Percentiles rank a stretch among this genome's conserved stretches.
phyloP scores from a whole-genome alignment of 1,140 invertebrate species.

The Tetramorium alpestre region DNA sequence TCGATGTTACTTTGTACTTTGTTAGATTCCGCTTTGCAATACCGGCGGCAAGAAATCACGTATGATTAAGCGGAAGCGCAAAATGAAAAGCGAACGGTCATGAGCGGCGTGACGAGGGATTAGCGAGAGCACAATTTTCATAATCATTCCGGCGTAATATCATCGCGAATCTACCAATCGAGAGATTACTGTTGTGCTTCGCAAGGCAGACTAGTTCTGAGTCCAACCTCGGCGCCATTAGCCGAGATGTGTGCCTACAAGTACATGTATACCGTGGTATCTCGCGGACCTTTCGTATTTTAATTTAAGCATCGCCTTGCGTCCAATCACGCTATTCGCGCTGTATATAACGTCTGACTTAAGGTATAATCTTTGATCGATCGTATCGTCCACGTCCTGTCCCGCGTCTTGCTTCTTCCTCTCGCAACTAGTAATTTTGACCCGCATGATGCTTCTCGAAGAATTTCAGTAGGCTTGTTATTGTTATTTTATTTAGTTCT shows the following conservation, averaged over 20 bases:
- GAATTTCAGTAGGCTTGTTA: slow-evolving; percentile 39
- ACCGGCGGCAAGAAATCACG: slow-evolving; percentile 4
- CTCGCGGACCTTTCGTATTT: slow-evolving; percentile 44
- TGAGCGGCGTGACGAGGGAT: slow-evolving; percentile 18
- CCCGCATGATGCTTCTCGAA: slow-evolving; percentile 47
- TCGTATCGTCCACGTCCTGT: slow-evolving; percentile 68
- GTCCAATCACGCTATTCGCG: slow-evolving; percentile 55
- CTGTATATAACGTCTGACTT: slow-evolving; percentile 50
- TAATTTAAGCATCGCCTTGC: slow-evolving; percentile 65
- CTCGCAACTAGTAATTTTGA: slow-evolving; percentile 53
- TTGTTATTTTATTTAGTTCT: slow-evolving; percentile 42
- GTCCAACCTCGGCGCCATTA: slow-evolving; percentile 40
- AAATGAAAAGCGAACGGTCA: background rate
- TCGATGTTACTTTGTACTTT: background rate
- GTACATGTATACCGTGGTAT: background rate
- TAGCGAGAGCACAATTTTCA: slow-evolving; percentile 51
- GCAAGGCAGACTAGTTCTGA: slow-evolving; percentile 36
- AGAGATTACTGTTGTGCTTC: slow-evolving; percentile 31
- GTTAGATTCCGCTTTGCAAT: background rate
- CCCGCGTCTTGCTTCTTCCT: slow-evolving; percentile 63
- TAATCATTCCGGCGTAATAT: slow-evolving; percentile 47
- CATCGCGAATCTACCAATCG: slow-evolving; percentile 26
- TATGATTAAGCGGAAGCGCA: slow-evolving; percentile 4
- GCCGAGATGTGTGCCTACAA: background rate
- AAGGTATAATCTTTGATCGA: slow-evolving; percentile 71